Conservation (phyloP, 1,140 invertebrate genomes). For the Mesaphorura yosii region DNA sequence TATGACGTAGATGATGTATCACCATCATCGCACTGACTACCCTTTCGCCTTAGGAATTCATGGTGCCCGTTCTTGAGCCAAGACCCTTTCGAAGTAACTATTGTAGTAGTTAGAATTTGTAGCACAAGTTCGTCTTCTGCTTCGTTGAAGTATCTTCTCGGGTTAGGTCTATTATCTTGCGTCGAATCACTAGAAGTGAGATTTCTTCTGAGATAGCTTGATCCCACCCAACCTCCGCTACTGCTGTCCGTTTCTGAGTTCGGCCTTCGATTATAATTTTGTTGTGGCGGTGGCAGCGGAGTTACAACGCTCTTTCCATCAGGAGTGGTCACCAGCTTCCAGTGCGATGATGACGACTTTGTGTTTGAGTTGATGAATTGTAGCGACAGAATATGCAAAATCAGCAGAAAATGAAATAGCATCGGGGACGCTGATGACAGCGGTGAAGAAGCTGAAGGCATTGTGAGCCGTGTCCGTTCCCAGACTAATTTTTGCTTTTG, state of each 20-base stretch:
- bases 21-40: too few relatives aligned
- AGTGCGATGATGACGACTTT: constrained; percentile 52
- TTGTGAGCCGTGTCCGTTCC: too few relatives aligned
- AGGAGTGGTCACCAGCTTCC: constrained; percentile 57
- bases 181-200: background rate
- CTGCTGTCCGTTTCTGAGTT: background rate
- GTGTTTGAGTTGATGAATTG: constrained; percentile 58
- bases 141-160: constrained; percentile 23
- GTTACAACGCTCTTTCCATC: constrained; percentile 16
- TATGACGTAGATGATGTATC: background rate
- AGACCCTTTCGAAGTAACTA: constrained; percentile 28
- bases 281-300: background rate
- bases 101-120: constrained; percentile 35
- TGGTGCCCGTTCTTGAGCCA: constrained; percentile 20
- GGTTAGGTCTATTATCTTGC: constrained; percentile 24
- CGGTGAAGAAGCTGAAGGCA: too few relatives aligned
- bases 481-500: too few relatives aligned
- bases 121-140: constrained; percentile 31
- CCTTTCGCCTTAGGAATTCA: too few relatives aligned
- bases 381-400: constrained; percentile 43
- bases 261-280: too few relatives aligned
- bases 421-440: too few relatives aligned
- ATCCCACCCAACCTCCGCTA: background rate
- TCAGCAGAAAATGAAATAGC: too few relatives aligned
- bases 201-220: background rate